Conservation (phyloP, 92 coral and sea anemone genomes). For the Desmophyllum pertusum region DNA sequence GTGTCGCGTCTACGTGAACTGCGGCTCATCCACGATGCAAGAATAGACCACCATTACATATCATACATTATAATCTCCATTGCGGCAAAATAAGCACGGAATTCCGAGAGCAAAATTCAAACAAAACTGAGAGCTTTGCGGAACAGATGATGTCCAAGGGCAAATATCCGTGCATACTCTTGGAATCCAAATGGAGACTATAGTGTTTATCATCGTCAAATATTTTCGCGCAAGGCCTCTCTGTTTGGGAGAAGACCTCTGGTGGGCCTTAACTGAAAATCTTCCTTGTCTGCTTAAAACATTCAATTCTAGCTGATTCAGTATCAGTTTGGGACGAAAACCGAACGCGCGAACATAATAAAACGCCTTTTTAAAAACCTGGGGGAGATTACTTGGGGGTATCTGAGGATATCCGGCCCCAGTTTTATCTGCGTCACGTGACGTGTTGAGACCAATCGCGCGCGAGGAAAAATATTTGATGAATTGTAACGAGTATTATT, state of each 20-base stretch:
- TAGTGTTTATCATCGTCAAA: neutral
- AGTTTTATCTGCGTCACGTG: neutral
- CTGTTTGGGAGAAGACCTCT: neutral
- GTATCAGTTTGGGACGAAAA: neutral
- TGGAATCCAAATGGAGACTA: neutral
- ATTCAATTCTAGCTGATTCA: no score
- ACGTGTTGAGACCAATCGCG: neutral
- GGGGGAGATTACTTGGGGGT: neutral
- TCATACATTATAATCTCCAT: no score
- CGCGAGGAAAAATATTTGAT: neutral
- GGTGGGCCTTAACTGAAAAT: neutral
- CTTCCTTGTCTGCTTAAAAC: neutral
- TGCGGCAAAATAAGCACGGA: no score
- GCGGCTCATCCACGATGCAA: no score
- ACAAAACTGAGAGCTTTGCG: neutral
- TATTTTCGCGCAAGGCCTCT: neutral
- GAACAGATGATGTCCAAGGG: neutral
- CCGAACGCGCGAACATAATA: neutral
- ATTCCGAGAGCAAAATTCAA: no score
- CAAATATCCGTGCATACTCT: neutral
- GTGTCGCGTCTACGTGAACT: no score
- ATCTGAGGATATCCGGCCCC: neutral
- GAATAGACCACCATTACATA: no score
- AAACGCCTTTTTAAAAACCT: neutral
- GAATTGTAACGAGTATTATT: no score